Conservation (phyloP, 2,797 vertebrate species). For the Rhinophrynus dorsalis region DNA sequence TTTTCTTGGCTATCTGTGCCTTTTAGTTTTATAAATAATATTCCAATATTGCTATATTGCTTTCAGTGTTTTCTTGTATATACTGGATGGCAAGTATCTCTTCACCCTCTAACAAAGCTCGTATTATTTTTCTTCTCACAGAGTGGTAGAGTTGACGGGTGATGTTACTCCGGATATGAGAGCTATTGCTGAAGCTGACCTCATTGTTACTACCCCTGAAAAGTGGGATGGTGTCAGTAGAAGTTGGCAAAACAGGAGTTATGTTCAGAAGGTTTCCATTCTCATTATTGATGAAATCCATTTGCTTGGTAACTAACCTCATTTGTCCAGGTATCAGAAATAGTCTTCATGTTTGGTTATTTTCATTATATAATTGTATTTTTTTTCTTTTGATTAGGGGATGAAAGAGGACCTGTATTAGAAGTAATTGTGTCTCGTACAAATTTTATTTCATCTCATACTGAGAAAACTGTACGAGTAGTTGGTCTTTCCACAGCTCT, state of each 20-base stretch:
- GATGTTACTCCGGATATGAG: constrained; percentile 96
- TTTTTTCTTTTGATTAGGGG: constrained; percentile 70
- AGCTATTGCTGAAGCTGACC: constrained; percentile 88
- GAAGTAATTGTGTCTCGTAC: constrained; percentile 98
- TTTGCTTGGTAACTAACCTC: constrained; percentile 78
- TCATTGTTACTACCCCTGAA: constrained; percentile 97
- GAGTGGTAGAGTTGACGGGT: constrained; percentile 94
- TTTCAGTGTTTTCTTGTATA: too few relatives aligned
- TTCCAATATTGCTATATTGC: too few relatives aligned
- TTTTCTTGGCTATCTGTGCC: too few relatives aligned
- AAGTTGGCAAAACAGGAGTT: constrained; percentile 97
- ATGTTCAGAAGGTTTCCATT: constrained; percentile 94
- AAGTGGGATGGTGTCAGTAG: constrained; percentile 97
- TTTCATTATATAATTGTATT: constrained; percentile 33
- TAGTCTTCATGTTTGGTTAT: not conserved
- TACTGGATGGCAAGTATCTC: too few relatives aligned
- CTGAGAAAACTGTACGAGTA: constrained; percentile 83
- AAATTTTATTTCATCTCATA: constrained; percentile 98
- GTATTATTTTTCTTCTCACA: constrained; percentile 55
- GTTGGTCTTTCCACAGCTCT: constrained; percentile 96
- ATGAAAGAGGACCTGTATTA: constrained; percentile 94
- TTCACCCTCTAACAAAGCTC: too few relatives aligned
- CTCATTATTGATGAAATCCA: constrained; percentile 98
- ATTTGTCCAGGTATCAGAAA: not conserved
- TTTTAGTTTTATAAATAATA: too few relatives aligned